Base-by-base conservation (phyloP, 2,888 invertebrate species). In the Malthinus seriepunctatus region DNA sequence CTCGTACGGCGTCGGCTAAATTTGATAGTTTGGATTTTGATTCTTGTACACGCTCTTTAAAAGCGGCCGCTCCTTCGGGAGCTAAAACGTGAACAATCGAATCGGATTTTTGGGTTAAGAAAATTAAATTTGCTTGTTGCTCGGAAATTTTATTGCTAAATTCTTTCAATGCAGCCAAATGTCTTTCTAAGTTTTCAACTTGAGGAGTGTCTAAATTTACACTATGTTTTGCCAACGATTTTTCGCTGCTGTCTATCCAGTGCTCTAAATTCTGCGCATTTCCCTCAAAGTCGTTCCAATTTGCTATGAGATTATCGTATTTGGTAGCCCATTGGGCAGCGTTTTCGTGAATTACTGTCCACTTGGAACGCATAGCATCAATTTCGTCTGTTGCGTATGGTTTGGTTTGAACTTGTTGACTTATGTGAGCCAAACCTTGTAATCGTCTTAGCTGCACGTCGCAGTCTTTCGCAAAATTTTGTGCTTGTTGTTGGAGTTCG, bases 91-190 rank as follows among this genome's bases (percentile, higher is more conserved):
- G 88, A 58, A 89, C 87, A 14, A 94, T 88, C 55, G 87, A 86
- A 73, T 95, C 94, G 63, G 89, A 88, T 44, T 84, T 86, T 75
- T 93, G 92, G 0, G 90, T 90, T 39, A 95, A 76, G 1, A 88
- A 84, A 37, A 93, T 89, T 42, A 94, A 79, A 74, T 91, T 91
- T 0, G 91, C 89, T 78, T 93, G 91, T 69, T 93, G 92, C 71
- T 91, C 90, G 0, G 90, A 89, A 64, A 95, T 88, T 73, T 93
- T 92, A 70, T 92, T 91, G 64, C 90, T 91, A 63, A 90, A 88
- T 1, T 89, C 89, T 75, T 93, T 93, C 0, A 93, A 77, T 73
- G 87, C 87, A 35, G 87, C 85, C 39, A 93, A 76, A 76, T 91
- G 89, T 62, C 88, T 84, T 71, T 93, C 92, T 15, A 93, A 78